phyloP scores from a whole-genome alignment of 2,797 vertebrate species.

The Malacoraja senta region DNA sequence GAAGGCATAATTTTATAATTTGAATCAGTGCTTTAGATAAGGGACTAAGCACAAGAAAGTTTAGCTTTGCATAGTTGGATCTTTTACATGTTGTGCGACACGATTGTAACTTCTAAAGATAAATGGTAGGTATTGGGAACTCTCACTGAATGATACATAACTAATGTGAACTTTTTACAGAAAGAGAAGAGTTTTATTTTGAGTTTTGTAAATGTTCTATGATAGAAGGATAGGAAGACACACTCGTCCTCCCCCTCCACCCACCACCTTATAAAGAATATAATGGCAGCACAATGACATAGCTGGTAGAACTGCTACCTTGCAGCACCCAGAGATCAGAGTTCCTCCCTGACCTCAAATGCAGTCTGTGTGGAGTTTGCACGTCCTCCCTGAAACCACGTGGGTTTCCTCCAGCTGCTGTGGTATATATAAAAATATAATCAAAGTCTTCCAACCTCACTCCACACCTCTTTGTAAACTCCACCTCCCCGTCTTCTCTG shows the following conservation, averaged over 20 bases:
- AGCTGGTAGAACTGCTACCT: too few species aligned
- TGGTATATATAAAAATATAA: too few species aligned
- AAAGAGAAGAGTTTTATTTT: background rate
- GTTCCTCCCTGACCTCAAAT: too few species aligned
- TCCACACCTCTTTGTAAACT: background rate
- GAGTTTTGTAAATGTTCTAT: background rate
- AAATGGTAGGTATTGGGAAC: background rate
- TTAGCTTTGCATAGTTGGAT: background rate
- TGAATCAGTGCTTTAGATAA: background rate
- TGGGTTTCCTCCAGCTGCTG: too few species aligned
- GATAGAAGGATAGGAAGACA: background rate
- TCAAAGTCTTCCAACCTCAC: background rate
- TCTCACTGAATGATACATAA: background rate
- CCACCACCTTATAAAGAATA: background rate
- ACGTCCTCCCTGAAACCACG: too few species aligned
- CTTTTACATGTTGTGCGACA: background rate
- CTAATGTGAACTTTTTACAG: background rate
- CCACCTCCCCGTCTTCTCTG: background rate
- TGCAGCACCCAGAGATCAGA: too few species aligned
- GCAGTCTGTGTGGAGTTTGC: too few species aligned
- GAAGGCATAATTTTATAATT: background rate
- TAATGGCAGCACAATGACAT: too few species aligned
- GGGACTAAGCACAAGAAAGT: too few species aligned
- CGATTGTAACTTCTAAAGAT: background rate
- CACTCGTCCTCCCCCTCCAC: background rate